Base-by-base conservation (phyloP, 2,888 invertebrate species). In the Cosmia pyralina region DNA sequence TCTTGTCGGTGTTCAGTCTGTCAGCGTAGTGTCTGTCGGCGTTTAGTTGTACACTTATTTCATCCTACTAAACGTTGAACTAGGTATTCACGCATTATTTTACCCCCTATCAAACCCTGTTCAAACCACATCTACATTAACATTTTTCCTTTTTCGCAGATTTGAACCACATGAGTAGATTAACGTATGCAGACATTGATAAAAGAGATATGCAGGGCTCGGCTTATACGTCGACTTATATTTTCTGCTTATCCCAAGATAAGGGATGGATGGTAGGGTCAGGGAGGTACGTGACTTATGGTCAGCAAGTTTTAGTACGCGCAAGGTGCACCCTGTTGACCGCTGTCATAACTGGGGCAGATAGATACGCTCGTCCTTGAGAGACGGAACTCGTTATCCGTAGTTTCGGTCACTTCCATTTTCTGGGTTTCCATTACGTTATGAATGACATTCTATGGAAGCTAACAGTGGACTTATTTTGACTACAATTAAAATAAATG, bases 201-300 rank as follows among this genome's bases (percentile, higher is more conserved):
- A 71, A 83, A 84, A 79, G 85, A n/a, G 41, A 41, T 79, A 83
- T 85, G 79, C 83, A 85, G 50, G 75, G 57, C 10, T 41, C 55
- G 38, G 76, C 64, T 76, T 71, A 73, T 59, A 69, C 62, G 77
- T 74, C 85, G 65, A 57, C 71, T n/a, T 72, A 75, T 67, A 76
- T 85, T 76, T 82, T 79, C 75, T 79, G 79, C 80, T 73, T 65
- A 75, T 64, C 76, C 66, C 59, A 41, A 72, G 81, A 83, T 83
- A 85, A 74, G 76, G 85, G 77, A 63, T 72, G 55, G 46, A 62
- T 34, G 57, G 67, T 44, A 46, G 74, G 83, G 75, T 77, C 53
- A 60, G 52, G 11, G 52, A 70, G 8, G 52, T 28, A 68, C 83
- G 74, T 81, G 83, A 81, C 74, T 69, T 67, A 78, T 58, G 60